phyloP scores from a whole-genome alignment of 2,888 invertebrate genomes.

The Meghimatium bilineatum region DNA sequence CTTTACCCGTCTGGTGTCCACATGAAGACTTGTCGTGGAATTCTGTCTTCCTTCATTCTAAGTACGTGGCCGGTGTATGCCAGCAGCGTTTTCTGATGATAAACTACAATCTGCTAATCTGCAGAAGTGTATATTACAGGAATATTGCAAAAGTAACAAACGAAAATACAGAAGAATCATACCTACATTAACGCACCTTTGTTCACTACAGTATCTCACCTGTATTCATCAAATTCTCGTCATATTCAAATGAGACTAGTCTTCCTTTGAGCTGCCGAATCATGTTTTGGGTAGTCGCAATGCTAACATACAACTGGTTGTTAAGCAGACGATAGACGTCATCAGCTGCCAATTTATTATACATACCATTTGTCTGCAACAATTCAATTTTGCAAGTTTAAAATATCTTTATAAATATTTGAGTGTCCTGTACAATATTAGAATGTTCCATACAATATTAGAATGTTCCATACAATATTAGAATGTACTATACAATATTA shows the following conservation, averaged over 20 bases:
- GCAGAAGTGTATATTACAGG: too few relatives aligned
- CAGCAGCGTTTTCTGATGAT: too few relatives aligned
- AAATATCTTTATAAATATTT: too few relatives aligned
- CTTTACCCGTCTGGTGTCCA: too few relatives aligned
- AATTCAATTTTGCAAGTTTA: too few relatives aligned
- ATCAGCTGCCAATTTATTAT: constrained; percentile 87
- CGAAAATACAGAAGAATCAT: background rate
- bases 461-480: too few relatives aligned
- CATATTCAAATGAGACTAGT: constrained; percentile 84
- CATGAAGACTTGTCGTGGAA: too few relatives aligned
- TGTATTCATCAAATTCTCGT: constrained; percentile 79
- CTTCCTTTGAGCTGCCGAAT: constrained; percentile 83
- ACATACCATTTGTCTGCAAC: constrained; percentile 83
- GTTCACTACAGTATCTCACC: constrained; percentile 17
- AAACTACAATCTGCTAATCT: too few relatives aligned
- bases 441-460: background rate
- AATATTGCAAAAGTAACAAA: background rate
- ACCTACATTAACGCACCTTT: background rate
- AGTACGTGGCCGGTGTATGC: too few relatives aligned
- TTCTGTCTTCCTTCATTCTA: too few relatives aligned
- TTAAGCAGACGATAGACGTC: constrained; percentile 89
- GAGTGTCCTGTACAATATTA: too few relatives aligned
- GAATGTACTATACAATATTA: too few relatives aligned
- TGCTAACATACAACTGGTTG: constrained; percentile 87
- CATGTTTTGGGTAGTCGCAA: constrained; percentile 81